Conservation (phyloP, 2,113 vertebrate genomes). For the Clarias batrachus region DNA sequence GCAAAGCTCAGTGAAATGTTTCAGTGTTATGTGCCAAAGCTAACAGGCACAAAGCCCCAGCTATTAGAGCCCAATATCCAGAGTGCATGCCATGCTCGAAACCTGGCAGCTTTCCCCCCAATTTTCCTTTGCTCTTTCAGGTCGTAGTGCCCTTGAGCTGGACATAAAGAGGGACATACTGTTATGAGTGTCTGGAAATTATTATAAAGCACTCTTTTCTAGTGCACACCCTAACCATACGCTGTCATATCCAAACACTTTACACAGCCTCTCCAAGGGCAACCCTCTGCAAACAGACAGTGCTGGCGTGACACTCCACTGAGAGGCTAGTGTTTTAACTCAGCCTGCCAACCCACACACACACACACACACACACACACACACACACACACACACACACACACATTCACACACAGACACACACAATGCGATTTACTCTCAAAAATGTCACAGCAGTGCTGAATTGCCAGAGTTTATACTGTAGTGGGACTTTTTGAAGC, state of each 20-base stretch:
- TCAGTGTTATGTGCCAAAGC: conserved; percentile 13
- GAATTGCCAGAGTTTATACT: conserved; percentile 2
- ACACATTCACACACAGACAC: not conserved
- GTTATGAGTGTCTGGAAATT: conserved; percentile 35
- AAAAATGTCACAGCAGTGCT: conserved; percentile 2
- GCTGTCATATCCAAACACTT: conserved; percentile 24
- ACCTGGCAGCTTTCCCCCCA: conserved; percentile 6
- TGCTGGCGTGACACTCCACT: conserved; percentile 14
- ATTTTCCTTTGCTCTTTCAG: conserved; percentile 19
- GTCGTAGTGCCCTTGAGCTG: not conserved
- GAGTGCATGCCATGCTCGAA: conserved; percentile 3
- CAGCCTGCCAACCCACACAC: conserved; percentile 33
- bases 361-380: conserved; percentile 7
- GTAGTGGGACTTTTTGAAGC: conserved; percentile 18
- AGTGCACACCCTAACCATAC: conserved; percentile 30
- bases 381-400: not conserved
- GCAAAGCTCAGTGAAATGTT: conserved; percentile 22
- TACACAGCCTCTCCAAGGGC: conserved; percentile 14
- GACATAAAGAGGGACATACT: conserved; percentile 33
- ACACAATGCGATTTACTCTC: not conserved
- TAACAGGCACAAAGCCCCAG: conserved; percentile 26
- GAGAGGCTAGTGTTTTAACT: conserved; percentile 1
- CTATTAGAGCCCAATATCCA: conserved; percentile 32
- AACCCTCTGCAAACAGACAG: conserved; percentile 14
- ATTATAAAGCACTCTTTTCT: conserved; percentile 34